Evolutionary conservation across 2,113 vertebrate species (phyloP), one percentile per base, ranked within the genome.

Genomic region (Machaerirhynchus nigripectus): DNA sequence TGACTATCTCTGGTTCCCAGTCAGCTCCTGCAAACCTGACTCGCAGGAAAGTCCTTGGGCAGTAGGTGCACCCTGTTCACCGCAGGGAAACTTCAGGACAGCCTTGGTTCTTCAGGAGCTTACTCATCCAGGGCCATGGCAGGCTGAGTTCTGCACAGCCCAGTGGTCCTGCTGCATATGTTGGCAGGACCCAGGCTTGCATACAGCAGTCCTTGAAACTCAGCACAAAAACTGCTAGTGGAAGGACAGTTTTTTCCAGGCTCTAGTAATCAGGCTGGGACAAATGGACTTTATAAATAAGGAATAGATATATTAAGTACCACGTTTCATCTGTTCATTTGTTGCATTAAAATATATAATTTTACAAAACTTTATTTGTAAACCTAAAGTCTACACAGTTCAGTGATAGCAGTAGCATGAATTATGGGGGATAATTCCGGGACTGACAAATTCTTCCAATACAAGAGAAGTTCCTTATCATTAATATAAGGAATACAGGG

Each of bases 291-390:
- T 60, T 26, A 61, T 33, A 53, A 84, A 50, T 21, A 83, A 74
- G 26, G 35, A 74, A 37, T 9, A 79, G 17, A 11, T 50, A 19
- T 47, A 14, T 49, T 60, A 30, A 1, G 3, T 15, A 60, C 13
- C 39, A 75, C 42, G 47, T 42, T 64, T 75, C 10, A 71, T 73
- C 24, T 53, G 23, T 60, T 61, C 31, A 44, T 70, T 30, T 67
- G 27, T 59, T 33, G 21, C 71, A 61, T 78, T 67, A 75, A 93
- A 93, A 60, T n/a, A 78, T 12, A 24, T 47, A 21, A 40, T 60
- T 74, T 87, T 85, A 49, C 11, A 85, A 89, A 94, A 91, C 6
- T 5, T 81, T 78, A 37, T 40, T 49, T 84, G 37, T n/a, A 82
- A 92, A 79, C 5, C 16, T 64, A 82, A 70, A 64, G 50, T 64